Base-by-base conservation (phyloP, 1,140 invertebrate genomes). In the Kradibia gibbosae region DNA sequence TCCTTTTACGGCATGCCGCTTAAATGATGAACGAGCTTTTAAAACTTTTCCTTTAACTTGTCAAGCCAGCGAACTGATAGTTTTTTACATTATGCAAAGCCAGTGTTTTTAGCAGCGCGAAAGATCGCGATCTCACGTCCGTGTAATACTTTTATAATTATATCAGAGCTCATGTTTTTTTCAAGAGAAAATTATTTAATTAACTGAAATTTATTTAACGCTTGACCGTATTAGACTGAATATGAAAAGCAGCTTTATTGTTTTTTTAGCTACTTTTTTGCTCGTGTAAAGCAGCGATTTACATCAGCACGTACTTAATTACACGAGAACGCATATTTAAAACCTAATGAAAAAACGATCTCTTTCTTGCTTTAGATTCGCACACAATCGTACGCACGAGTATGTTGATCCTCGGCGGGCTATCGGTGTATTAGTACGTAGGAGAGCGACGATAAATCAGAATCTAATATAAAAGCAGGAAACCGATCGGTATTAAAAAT, bases 311-410 rank as follows among this genome's bases (percentile, higher is more conserved):
- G 20, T 34, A 62, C 31, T 60, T 60, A 28, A 60, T 62, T 62
- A 62, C 60, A 62, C 28, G 34, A 62, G 31, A 28, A 31, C 13
- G 60, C 60, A 62, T 62, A 62, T 62, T 62, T 62, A 13, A 62
- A 45, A 45, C 5, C 42, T 45, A 45, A 45, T 8, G 13, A 45
- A 62, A 62, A 31, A 62, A 34, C 60, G 11, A 34, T 31, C 5
- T 34, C 31, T 3, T 13, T 10, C 15, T 31, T 4, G 28, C 34
- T 13, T 5, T 11, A 60, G 3, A 25, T 10, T 3, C 13, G 5
- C 0, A 34, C 31, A 15, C 28, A 20, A 8, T 45, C 42, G 13
- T 25, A 15, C 10, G 7, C 60, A 17, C 31, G 28, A 5, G 25
- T 11, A 7, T 11, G 0, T 60, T n/a, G n/a, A n/a, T n/a, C n/a